phyloP scores from a whole-genome alignment of 1,140 invertebrate genomes.

The Drosophila ogumai region DNA sequence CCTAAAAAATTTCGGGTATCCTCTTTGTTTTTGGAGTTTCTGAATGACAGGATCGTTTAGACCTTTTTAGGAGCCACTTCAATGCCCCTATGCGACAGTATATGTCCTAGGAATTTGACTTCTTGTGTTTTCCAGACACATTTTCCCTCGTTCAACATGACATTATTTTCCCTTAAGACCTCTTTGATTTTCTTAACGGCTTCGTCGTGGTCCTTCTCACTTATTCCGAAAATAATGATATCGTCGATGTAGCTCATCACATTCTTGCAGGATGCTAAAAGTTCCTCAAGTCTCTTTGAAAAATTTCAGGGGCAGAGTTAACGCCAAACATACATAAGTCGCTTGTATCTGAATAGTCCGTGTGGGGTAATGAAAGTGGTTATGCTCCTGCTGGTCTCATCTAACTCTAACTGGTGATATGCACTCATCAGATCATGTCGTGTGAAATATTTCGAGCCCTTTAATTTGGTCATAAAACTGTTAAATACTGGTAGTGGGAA shows the following conservation, averaged over 20 bases:
- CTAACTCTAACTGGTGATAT: background rate
- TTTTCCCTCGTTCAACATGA: too few relatives aligned
- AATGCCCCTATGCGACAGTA: too few relatives aligned
- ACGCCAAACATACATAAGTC: conserved; percentile 6
- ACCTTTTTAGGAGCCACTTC: conserved; percentile 22
- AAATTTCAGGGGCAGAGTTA: background rate
- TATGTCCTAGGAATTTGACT: too few relatives aligned
- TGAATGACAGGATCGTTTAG: conserved; percentile 16
- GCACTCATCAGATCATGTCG: too few relatives aligned
- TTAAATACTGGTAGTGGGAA: conserved; percentile 41
- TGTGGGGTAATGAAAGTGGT: conserved; percentile 2
- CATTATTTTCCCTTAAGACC: too few relatives aligned
- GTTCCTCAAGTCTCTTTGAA: background rate
- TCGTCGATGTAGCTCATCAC: background rate
- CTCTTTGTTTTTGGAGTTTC: conserved; percentile 28
- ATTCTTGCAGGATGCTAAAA: background rate
- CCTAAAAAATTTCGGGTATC: conserved; percentile 68
- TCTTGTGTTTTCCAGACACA: too few relatives aligned
- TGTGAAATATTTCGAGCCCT: too few relatives aligned
- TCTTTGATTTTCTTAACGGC: too few relatives aligned
- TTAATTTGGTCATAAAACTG: background rate
- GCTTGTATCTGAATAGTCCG: conserved; percentile 14
- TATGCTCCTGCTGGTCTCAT: background rate
- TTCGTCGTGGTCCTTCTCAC: too few relatives aligned
- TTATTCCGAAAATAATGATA: too few relatives aligned